Conservation (phyloP, 2,888 invertebrate genomes). For the Brachyopa scutellaris region DNA sequence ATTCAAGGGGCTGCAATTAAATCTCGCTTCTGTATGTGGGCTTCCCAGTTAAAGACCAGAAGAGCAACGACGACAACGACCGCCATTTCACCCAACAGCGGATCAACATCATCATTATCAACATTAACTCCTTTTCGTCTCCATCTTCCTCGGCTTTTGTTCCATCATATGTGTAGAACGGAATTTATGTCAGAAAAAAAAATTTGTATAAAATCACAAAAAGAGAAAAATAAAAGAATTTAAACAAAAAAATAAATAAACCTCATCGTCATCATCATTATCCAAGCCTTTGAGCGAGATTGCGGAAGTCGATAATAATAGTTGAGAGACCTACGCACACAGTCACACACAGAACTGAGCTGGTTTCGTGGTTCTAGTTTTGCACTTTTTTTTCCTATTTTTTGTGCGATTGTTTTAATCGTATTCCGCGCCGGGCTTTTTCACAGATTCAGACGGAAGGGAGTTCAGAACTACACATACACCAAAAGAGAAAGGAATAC, state of each 20-base stretch:
- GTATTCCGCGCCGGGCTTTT: not conserved
- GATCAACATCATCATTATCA: conserved; percentile 25
- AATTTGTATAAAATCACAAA: conserved; percentile 1
- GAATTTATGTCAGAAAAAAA: conserved; percentile 28
- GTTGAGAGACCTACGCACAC: conserved; percentile 62
- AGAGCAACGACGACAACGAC: conserved; percentile 27
- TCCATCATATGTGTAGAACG: conserved; percentile 15
- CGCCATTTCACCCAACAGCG: conserved; percentile 35
- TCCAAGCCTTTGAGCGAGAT: conserved; percentile 66
- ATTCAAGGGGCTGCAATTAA: conserved; percentile 33
- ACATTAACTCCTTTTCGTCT: conserved; percentile 15
- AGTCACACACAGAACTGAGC: conserved; percentile 18
- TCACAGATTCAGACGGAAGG: not conserved
- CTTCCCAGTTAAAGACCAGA: not conserved
- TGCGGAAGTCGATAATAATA: conserved; percentile 71
- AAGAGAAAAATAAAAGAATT: too few relatives aligned
- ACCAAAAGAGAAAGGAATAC: not conserved
- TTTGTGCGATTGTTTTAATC: conserved; percentile 34
- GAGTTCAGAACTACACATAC: not conserved
- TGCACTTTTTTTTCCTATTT: conserved; percentile 11
- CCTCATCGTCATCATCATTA: conserved; percentile 64
- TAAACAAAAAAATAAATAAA: conserved; percentile 1
- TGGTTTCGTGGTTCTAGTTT: conserved; percentile 19
- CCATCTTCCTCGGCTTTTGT: not conserved
- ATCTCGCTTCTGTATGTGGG: conserved; percentile 10